Evolutionary conservation across 92 coral and sea anemone species (phyloP), one percentile per base, ranked within the genome.

Genomic region (Umimayanthus chanpuru): DNA sequence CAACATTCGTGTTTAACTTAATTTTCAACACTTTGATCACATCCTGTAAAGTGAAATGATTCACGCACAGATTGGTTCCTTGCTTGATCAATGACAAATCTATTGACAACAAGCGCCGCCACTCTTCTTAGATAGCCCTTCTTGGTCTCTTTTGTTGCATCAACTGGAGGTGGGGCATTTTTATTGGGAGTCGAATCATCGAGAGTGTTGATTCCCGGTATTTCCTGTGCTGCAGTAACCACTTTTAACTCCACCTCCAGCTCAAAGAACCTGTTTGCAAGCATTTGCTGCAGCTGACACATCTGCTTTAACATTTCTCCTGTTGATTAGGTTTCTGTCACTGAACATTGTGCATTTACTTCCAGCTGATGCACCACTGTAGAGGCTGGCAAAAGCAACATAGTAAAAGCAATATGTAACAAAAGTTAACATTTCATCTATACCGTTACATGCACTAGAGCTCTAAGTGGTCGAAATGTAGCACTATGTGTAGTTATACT

Each of bases 21-120:
- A n/a, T n/a, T n/a, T n/a, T n/a, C n/a, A n/a, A n/a, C n/a, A n/a
- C n/a, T n/a, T n/a, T n/a, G n/a, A n/a, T n/a, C n/a, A n/a, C n/a
- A n/a, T n/a, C n/a, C n/a, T n/a, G n/a, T n/a, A n/a, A n/a, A n/a
- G n/a, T n/a, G n/a, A n/a, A n/a, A n/a, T n/a, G 90, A 73, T 30
- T 81, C 49, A 44, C 86, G 89, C 50, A 94, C 88, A 23, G 61
- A 55, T 73, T 80, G 79, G 85, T 91, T 94, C 23, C 91, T 76
- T n/a, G 77, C 81, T 82, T 88, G 75, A 81, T 94, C 92, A 10
- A 94, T 89, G 36, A 94, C 92, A 80, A 81, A 94, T 20, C 87
- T 79, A 82, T 94, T 93, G 5, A 94, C 95, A 73, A 94, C 91
- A 76, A 91, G 82, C 10, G 94, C 29, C 53, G 98, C 92, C 41